Conservation (phyloP, 2,888 invertebrate genomes). For the Eumacrocentrus americanus region DNA sequence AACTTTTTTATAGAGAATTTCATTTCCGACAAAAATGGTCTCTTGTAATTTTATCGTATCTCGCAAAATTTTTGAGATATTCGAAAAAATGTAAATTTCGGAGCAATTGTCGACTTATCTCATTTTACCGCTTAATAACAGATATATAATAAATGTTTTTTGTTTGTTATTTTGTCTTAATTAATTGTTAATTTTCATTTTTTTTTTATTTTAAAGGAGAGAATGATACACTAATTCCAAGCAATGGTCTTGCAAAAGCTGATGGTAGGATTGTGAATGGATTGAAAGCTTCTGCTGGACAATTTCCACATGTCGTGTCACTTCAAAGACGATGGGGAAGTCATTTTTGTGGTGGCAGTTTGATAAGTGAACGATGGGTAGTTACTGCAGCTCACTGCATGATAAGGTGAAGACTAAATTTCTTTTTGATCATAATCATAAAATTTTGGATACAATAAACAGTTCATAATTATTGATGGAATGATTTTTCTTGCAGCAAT, state of each 20-base stretch:
- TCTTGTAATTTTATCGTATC: neutral
- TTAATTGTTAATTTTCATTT: neutral
- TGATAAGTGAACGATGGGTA: conserved; percentile 41
- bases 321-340: neutral
- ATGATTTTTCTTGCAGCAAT: conserved; percentile 1
- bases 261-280: conserved; percentile 26
- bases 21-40: neutral
- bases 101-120: neutral
- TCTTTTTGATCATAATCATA: neutral
- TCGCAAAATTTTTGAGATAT: neutral
- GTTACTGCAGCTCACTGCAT: conserved; percentile 53
- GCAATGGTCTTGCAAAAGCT: neutral
- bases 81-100: neutral
- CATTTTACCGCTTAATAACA: too few species aligned
- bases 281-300: neutral
- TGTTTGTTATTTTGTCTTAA: neutral
- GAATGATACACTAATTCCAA: neutral
- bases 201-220: neutral
- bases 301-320: conserved; percentile 22
- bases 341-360: conserved; percentile 52
- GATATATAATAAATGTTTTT: neutral
- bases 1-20: neutral
- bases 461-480: neutral
- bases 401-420: conserved; percentile 36
- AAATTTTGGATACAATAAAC: neutral